These are phyloP conservation scores for Muricea muricata DNA, from an alignment of 92 coral and sea anemone species.

Conservation along the genomic window DNA sequence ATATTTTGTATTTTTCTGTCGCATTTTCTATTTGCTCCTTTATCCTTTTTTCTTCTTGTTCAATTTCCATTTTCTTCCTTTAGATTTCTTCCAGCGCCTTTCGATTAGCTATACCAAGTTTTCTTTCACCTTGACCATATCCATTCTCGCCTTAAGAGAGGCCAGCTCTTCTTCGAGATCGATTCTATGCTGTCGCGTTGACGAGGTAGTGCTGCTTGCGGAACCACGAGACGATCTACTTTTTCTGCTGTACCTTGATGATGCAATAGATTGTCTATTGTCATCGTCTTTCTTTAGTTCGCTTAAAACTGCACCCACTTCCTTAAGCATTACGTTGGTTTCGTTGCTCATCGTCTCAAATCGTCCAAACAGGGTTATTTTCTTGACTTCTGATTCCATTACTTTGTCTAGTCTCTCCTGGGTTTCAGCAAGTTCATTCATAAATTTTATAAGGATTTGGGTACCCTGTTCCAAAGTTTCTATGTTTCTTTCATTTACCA, in stretches of 20 bases:
- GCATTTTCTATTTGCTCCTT: conserved; percentile 29
- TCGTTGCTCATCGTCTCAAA: conserved; percentile 39
- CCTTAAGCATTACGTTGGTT: conserved; percentile 36
- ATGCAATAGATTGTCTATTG: background rate
- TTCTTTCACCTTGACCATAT: conserved; percentile 42
- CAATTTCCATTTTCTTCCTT: conserved; percentile 27
- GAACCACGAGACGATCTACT: background rate
- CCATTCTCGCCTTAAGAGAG: conserved; percentile 45
- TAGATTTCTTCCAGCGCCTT: conserved; percentile 35
- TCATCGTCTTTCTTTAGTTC: conserved; percentile 10
- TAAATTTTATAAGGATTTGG: conserved; percentile 30
- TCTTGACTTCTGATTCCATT: conserved; percentile 27
- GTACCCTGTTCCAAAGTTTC: conserved; percentile 24
- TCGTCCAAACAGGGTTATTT: conserved; percentile 17
- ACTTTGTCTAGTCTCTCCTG: conserved; percentile 40
- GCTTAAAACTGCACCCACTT: conserved; percentile 28
- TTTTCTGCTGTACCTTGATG: background rate
- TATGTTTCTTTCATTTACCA: conserved; percentile 29
- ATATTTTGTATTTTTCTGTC: conserved; percentile 23
- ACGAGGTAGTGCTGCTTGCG: background rate
- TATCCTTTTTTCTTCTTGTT: conserved; percentile 42
- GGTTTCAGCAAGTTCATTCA: conserved; percentile 10
- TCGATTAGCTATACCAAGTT: conserved; percentile 20
- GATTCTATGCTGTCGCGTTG: conserved; percentile 30
- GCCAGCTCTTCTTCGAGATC: conserved; percentile 54